Percentiles rank a stretch among this genome's conserved stretches.
Conservation (phyloP, 2,113 vertebrate species). For the Lathamus discolor region DNA sequence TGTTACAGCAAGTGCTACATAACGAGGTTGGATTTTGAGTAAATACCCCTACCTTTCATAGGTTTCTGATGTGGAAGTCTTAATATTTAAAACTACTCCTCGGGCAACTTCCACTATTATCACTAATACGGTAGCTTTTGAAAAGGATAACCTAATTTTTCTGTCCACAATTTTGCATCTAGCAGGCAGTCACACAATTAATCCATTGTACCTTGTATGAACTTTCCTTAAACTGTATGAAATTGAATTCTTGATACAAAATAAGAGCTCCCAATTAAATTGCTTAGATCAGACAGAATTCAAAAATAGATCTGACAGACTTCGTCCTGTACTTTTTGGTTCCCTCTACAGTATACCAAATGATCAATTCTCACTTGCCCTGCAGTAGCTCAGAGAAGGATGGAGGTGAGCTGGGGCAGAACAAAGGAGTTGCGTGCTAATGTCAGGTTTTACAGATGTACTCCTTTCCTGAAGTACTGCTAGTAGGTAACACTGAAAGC, state of each 20-base stretch:
- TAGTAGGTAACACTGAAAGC: neutral
- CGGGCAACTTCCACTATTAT: neutral
- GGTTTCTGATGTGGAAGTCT: neutral
- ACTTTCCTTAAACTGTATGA: neutral
- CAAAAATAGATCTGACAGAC: neutral
- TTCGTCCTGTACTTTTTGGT: neutral
- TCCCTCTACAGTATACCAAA: neutral
- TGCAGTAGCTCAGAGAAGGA: neutral
- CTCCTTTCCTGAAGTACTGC: neutral
- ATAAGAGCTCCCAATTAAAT: neutral
- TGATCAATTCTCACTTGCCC: neutral
- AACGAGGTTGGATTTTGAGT: neutral
- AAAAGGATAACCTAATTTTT: neutral
- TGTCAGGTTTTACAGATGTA: neutral
- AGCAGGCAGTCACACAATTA: neutral
- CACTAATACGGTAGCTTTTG: neutral
- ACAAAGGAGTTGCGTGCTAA: rapidly evolving
- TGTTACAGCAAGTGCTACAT: neutral
- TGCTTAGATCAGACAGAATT: neutral
- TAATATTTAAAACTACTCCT: neutral
- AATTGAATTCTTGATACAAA: neutral
- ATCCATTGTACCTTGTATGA: neutral
- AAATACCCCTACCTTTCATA: neutral
- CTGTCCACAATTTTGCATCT: neutral
- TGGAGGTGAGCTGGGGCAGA: neutral